Percentiles rank a stretch among this genome's conserved stretches.
Evolutionary conservation across 2,888 invertebrate species (phyloP).

Genomic region (Eueremaeus valkanovi): DNA sequence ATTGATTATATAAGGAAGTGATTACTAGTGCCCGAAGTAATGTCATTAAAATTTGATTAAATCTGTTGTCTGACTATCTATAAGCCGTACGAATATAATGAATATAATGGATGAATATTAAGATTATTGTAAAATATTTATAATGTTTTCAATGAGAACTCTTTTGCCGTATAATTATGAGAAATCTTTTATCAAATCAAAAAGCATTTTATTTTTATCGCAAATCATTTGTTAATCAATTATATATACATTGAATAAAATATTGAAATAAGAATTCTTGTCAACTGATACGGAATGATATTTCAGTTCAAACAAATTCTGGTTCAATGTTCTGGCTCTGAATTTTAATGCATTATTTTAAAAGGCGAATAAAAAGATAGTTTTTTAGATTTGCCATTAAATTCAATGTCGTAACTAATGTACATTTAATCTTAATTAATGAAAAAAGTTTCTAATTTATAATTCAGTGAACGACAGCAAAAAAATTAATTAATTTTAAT

Average conservation of each 20-base stretch:
- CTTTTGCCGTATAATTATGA: too few species aligned
- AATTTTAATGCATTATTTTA: neutral
- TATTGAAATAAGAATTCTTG: too few species aligned
- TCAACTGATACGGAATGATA: neutral
- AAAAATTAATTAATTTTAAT: slow-evolving; percentile 8
- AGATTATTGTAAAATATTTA: too few species aligned
- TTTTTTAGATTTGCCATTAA: neutral
- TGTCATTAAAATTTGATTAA: neutral
- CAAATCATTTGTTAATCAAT: too few species aligned
- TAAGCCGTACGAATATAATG: too few species aligned
- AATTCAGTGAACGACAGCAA: neutral
- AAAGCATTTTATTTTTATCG: too few species aligned
- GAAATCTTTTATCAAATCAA: too few species aligned
- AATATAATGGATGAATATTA: too few species aligned
- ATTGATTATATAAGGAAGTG: slow-evolving; percentile 1
- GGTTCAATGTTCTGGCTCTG: neutral
- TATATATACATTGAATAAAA: too few species aligned
- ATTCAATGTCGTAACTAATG: neutral
- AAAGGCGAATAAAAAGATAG: neutral
- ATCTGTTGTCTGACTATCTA: too few species aligned
- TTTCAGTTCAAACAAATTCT: neutral
- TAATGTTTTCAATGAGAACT: too few species aligned
- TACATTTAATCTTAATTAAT: slow-evolving; percentile 7
- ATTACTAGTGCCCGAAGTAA: neutral
- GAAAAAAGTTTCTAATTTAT: neutral